Percentiles rank a stretch among this genome's conserved stretches.
Evolutionary conservation across 2,113 vertebrate species (phyloP).

Genomic region (Lota lota): DNA sequence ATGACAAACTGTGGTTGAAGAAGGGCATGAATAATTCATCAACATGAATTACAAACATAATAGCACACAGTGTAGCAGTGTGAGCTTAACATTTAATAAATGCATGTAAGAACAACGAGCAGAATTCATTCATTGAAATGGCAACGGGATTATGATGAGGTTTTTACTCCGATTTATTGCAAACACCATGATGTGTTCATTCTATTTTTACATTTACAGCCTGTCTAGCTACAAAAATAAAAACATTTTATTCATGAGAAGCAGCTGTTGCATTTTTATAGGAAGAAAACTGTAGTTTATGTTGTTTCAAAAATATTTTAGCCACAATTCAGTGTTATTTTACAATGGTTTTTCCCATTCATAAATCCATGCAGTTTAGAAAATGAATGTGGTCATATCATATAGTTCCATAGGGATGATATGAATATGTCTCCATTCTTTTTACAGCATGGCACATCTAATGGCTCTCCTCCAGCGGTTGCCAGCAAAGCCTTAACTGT

Average conservation of each 20-base stretch:
- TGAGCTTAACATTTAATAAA: background rate
- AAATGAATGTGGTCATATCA: no score
- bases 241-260: background rate
- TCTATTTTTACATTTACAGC: background rate
- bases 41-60: no score
- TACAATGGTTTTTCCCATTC: no score
- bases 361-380: no score
- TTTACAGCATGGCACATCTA: background rate
- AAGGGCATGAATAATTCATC: no score
- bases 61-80: no score
- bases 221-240: background rate
- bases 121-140: background rate
- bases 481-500: background rate
- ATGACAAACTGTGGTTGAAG: no score
- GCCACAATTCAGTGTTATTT: no score
- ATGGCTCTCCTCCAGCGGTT: background rate
- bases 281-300: background rate
- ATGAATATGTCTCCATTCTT: background rate
- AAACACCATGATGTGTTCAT: background rate
- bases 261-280: background rate
- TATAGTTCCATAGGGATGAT: no score
- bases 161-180: conserved; percentile 4
- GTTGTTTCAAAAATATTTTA: conserved; percentile 2
- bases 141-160: background rate
- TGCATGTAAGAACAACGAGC: background rate